These are phyloP conservation scores for Planiliza haematocheilus DNA, from an alignment of 2,113 vertebrate species.

Conservation along the genomic window DNA sequence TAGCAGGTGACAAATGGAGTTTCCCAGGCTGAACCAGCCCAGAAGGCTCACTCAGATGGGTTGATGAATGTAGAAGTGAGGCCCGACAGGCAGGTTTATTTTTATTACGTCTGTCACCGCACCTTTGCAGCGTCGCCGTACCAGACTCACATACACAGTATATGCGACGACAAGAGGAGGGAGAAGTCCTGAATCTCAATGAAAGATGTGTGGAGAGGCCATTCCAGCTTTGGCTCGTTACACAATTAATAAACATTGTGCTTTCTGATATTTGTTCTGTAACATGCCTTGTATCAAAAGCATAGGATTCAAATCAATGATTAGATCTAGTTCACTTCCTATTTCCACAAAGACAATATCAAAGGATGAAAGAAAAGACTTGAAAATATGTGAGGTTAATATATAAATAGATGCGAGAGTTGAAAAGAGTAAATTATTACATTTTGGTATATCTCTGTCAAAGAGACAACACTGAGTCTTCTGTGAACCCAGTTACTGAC, in stretches of 20 bases:
- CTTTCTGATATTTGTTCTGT: slow-evolving; percentile 1
- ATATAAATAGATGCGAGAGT: slow-evolving; percentile 4
- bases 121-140: slow-evolving; percentile 72
- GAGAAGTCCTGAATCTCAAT: slow-evolving; percentile 45
- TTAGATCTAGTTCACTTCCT: slow-evolving; percentile 48
- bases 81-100: slow-evolving; percentile 92
- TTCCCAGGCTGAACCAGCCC: slow-evolving; percentile 72
- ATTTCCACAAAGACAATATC: slow-evolving; percentile 23
- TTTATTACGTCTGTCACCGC: slow-evolving; percentile 92
- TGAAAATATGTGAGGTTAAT: not conserved
- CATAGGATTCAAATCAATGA: slow-evolving; percentile 56
- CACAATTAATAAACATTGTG: slow-evolving; percentile 7
- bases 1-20: slow-evolving; percentile 79
- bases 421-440: not conserved
- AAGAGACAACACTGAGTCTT: slow-evolving; percentile 19
- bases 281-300: slow-evolving; percentile 18
- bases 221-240: slow-evolving; percentile 7
- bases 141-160: slow-evolving; percentile 82
- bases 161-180: slow-evolving; percentile 71
- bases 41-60: slow-evolving; percentile 86
- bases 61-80: slow-evolving; percentile 92
- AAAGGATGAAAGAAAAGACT: not conserved
- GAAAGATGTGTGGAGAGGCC: not conserved
- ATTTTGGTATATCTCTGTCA: not conserved
- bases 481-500: slow-evolving; percentile 28